phyloP scores from a whole-genome alignment of 2,888 invertebrate genomes.

The Carpatolechia fugitivella region DNA sequence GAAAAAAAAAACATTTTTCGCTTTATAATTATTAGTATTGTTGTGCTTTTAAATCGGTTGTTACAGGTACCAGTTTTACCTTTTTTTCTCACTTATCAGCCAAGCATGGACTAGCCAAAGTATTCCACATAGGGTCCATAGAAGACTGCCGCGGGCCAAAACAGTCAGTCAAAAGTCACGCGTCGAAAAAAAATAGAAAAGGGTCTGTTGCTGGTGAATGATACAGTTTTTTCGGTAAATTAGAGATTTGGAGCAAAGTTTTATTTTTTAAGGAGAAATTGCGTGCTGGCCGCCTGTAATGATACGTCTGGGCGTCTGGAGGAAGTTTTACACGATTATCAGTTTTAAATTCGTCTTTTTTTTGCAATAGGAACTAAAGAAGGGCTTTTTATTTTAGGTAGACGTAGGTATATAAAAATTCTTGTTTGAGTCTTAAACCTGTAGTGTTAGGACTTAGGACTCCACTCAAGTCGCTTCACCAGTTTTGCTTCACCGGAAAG shows the following conservation, averaged over 20 bases:
- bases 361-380: background rate
- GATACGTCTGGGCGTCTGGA: slow-evolving; percentile 53
- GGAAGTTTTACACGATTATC: slow-evolving; percentile 26
- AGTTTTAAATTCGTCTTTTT: slow-evolving; percentile 2
- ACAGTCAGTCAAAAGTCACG: slow-evolving; percentile 79
- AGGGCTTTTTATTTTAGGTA: background rate
- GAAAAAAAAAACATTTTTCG: no score
- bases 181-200: slow-evolving; percentile 56
- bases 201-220: slow-evolving; percentile 64
- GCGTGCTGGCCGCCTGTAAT: slow-evolving; percentile 65
- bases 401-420: background rate
- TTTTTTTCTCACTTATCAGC: no score
- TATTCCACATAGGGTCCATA: slow-evolving; percentile 29
- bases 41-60: no score
- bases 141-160: slow-evolving; percentile 62
- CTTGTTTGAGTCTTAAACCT: no score
- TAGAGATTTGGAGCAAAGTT: slow-evolving; percentile 63
- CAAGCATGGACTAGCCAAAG: background rate
- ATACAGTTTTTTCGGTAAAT: slow-evolving; percentile 77
- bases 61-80: no score
- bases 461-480: no score
- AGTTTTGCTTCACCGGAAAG: no score
- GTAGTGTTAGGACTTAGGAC: no score
- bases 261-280: slow-evolving; percentile 61
- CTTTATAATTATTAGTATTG: no score